Evolutionary conservation across 2,113 vertebrate genomes (phyloP).

Genomic region (Dasyurus viverrinus): DNA sequence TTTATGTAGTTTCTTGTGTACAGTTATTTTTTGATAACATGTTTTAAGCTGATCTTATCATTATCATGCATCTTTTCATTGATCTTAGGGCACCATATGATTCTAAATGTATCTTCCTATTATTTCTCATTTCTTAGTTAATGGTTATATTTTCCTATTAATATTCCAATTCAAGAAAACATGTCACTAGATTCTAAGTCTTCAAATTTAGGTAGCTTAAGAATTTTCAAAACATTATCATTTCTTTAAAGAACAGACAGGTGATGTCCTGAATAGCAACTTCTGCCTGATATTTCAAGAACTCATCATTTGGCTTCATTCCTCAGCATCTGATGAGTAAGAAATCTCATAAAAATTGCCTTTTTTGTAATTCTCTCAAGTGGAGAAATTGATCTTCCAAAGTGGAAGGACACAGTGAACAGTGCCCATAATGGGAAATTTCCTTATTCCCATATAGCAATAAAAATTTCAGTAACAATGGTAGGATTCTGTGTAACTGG

Average conservation of each 20-base stretch:
- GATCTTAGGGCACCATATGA: background rate
- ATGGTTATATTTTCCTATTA: background rate
- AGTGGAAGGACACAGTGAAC: background rate
- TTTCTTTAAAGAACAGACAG: background rate
- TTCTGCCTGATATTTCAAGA: background rate
- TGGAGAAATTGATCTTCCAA: background rate
- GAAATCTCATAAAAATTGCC: background rate
- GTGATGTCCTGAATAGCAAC: background rate
- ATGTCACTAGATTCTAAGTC: background rate
- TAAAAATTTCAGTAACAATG: background rate
- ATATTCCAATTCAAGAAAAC: background rate
- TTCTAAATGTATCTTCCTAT: background rate
- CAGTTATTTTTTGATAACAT: background rate
- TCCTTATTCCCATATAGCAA: background rate
- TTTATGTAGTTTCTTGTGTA: background rate
- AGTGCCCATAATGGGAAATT: background rate
- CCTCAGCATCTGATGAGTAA: background rate
- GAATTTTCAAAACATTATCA: background rate
- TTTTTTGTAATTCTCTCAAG: background rate
- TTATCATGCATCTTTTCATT: background rate
- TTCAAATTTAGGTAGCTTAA: background rate
- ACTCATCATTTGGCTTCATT: background rate
- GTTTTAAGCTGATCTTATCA: background rate
- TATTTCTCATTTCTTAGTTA: background rate
- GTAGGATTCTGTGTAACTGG: background rate